A percentile compares a stretch with the other conserved stretches of the same genome.
Evolutionary conservation across 2,113 vertebrate species (phyloP).

Genomic region (Monopterus albus): DNA sequence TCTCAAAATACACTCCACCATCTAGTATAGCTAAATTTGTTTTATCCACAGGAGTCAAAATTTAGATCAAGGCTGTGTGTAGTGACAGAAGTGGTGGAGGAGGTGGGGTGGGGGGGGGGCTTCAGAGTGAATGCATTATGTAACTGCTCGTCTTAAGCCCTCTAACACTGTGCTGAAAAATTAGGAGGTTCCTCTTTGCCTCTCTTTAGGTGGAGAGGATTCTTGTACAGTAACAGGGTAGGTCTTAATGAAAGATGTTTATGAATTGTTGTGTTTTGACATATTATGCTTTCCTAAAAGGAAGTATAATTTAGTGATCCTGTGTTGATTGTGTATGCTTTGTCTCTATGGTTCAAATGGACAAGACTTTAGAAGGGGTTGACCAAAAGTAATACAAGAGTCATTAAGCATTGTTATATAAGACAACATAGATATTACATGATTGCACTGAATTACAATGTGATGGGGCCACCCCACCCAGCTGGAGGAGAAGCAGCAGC

Average conservation of each 20-base stretch:
- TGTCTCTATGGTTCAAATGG: not conserved
- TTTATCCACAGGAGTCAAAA: not conserved
- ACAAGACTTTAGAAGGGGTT: not conserved
- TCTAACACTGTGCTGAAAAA: slow-evolving; percentile 16
- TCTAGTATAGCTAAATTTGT: slow-evolving; percentile 11
- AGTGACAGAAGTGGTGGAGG: slow-evolving; percentile 5
- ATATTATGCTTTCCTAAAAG: no score
- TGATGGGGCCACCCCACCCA: slow-evolving; percentile 13
- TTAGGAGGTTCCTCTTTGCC: not conserved
- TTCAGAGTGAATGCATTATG: slow-evolving; percentile 31
- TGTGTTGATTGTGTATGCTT: not conserved
- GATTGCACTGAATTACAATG: not conserved
- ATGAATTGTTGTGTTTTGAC: not conserved
- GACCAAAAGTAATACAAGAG: not conserved
- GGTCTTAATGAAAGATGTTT: not conserved
- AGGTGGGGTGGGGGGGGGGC: slow-evolving; percentile 1
- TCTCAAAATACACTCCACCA: not conserved
- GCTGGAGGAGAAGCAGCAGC: not conserved
- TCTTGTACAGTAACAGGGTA: not conserved
- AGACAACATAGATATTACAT: not conserved
- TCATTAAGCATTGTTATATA: not conserved
- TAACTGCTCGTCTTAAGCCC: slow-evolving; percentile 28
- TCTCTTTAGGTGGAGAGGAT: not conserved
- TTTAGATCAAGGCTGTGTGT: slow-evolving; percentile 9
- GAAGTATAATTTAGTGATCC: not conserved